A percentile compares a stretch with the other conserved stretches of the same genome.
These are phyloP conservation scores for Myoxocephalus aenaeus DNA, from an alignment of 2,797 vertebrate species.

Conservation along the genomic window DNA sequence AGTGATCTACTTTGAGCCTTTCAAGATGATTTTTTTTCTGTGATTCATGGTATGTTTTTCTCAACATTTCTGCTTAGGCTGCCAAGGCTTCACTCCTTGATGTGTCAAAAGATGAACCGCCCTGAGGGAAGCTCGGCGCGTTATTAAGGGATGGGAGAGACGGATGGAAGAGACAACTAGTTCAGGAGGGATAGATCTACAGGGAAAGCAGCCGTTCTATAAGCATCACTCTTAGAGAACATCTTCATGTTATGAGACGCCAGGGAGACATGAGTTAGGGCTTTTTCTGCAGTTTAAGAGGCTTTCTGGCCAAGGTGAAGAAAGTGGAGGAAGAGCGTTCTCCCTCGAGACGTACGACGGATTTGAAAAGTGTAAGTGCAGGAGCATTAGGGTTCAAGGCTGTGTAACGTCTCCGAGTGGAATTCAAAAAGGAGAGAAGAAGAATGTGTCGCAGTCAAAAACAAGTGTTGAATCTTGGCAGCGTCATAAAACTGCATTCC, in stretches of 20 bases:
- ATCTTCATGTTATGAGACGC: slow-evolving; percentile 45
- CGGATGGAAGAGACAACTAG: slow-evolving; percentile 38
- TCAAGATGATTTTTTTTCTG: slow-evolving; percentile 24
- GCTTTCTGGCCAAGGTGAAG: slow-evolving; percentile 29
- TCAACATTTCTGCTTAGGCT: slow-evolving; percentile 4
- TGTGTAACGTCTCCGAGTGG: neutral
- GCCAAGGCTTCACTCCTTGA: slow-evolving; percentile 19
- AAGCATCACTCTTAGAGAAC: slow-evolving; percentile 49
- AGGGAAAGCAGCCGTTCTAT: slow-evolving; percentile 30
- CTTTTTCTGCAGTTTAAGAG: slow-evolving; percentile 32
- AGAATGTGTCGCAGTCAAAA: neutral
- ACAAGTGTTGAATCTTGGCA: neutral
- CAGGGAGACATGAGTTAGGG: slow-evolving; percentile 38
- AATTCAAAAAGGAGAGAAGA: neutral
- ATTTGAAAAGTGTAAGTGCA: slow-evolving; percentile 14
- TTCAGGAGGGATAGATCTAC: slow-evolving; percentile 36
- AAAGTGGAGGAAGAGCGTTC: neutral
- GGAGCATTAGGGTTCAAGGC: slow-evolving; percentile 16
- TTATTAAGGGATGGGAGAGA: slow-evolving; percentile 38
- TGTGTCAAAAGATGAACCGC: slow-evolving; percentile 44
- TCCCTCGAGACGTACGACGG: slow-evolving; percentile 3
- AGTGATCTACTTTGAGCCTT: neutral
- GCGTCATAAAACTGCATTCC: slow-evolving; percentile 49
- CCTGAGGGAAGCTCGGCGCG: slow-evolving; percentile 31
- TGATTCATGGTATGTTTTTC: slow-evolving; percentile 13